Base-by-base conservation (phyloP, 2,797 vertebrate genomes). In the Pteropus rufus region DNA sequence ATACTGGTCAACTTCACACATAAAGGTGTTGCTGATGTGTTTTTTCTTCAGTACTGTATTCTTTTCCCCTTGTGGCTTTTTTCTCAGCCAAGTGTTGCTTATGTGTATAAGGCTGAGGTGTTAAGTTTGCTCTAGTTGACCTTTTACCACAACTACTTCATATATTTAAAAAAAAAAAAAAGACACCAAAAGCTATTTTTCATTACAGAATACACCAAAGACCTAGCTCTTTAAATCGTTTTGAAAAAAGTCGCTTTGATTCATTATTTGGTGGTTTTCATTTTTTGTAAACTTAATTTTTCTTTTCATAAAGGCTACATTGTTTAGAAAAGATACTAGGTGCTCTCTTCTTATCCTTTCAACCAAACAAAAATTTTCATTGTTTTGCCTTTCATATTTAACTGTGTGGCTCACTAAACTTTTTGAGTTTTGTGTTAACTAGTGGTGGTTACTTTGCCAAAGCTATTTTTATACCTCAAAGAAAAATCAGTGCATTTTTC, bases 61-160 rank as follows among this genome's bases (percentile, higher is more conserved):
- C 98, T 98, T 97, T 98, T 98, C 98, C 98, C 98, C 98, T 98
- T 98, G 98, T 99, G 98, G 98, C 98, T 99, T 99, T 98, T 98
- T 98, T 95, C 98, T 98, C 98, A 98, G 98, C 98, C 98, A 98
- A 98, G 98, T 98, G 98, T 98, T 98, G 98, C 98, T 98, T 98
- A 97, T 98, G 98, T 98, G 98, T 98, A 98, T 97, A 98, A 98
- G 98, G 96, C 98, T 98, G 98, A 98, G 98, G 98, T 99, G 98
- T 99, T 98, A 98, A 98, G 97, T 98, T 98, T 98, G 97, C 97
- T 98, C 58, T 98, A 97, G 98, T 97, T 99, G 99, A 98, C 98
- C 98, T 98, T 99, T 99, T 98, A 98, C 98, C 97, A 97, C 97
- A 98, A 97, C 97, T 98, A 96, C 97, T 98, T 98, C 93, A 89